A percentile compares a stretch with the other conserved stretches of the same genome.
phyloP scores from a whole-genome alignment of 2,797 vertebrate genomes.

The Rhadinocentrus ornatus region DNA sequence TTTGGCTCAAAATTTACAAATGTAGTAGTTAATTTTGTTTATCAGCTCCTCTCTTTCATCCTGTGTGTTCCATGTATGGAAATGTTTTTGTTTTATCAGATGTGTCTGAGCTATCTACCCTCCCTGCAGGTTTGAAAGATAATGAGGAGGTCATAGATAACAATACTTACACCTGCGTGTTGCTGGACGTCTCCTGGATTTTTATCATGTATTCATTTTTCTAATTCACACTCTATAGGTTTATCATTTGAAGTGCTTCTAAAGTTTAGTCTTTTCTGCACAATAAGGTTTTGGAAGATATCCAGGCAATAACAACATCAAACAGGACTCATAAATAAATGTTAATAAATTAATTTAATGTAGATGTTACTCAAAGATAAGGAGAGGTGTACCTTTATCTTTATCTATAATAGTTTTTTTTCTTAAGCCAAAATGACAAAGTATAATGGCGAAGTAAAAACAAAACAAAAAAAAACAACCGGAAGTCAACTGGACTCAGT shows the following conservation, averaged over 20 bases:
- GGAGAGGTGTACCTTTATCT: not conserved
- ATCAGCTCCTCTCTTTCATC: not conserved
- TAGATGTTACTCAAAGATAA: not conserved
- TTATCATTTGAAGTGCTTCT: not conserved
- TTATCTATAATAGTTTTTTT: not conserved
- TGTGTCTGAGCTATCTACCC: not conserved
- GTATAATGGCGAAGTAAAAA: conserved; percentile 23
- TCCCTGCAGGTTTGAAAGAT: not conserved
- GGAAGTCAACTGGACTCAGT: conserved; percentile 22
- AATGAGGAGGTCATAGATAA: not conserved
- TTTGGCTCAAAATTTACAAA: not conserved
- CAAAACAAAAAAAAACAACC: conserved; percentile 18
- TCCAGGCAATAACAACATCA: not conserved
- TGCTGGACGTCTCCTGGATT: not conserved
- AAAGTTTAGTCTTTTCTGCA: not conserved
- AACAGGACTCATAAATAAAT: not conserved
- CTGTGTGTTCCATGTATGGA: not conserved
- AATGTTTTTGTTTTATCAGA: not conserved
- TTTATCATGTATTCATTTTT: not conserved
- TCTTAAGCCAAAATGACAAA: not conserved
- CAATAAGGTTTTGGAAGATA: not conserved
- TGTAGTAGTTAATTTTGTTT: not conserved
- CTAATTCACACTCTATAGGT: not conserved
- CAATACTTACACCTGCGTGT: not conserved
- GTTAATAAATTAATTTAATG: not conserved